Evolutionary conservation across 2,888 invertebrate genomes (phyloP), one percentile per base, ranked within the genome.

Genomic region (Proisotoma minuta): DNA sequence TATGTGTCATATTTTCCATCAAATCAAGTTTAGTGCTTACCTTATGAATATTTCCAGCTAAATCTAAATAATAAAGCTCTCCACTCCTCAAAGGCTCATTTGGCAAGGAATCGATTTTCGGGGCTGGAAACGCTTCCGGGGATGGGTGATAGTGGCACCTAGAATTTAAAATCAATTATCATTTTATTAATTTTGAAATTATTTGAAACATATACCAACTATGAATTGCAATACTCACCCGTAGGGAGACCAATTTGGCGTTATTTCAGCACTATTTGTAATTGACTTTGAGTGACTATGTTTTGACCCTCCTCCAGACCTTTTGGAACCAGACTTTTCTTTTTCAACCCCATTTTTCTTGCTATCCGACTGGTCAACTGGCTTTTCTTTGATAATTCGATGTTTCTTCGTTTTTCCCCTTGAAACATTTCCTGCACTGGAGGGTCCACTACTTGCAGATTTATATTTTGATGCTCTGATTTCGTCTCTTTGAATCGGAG

Each of bases 41-140:
- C 79, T 96, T 95, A 74, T 91, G 87, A 66, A 96, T 91, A 76
- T 95, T 94, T 1, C 96, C 96, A 15, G 93, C 94, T 71, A 97
- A 82, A 78, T 96, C 96, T 72, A 95, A 81, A 78, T 88, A 97
- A 78, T 96, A 96, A 78, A 95, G 94, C 79, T 94, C 92, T 64
- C 95, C 96, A 75, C 87, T 86, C 74, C 84, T 84, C 22, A 93
- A 79, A 0, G 92, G 92, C 77, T 92, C 91, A 77, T 87, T 84
- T 69, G 93, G 93, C 67, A 93, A 79, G 57, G 91, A 89, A 78
- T 90, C 89, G 66, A 92, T 79, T 75, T 89, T 88, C 15, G 92
- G 91, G 69, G 88, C 85, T 0, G 91, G 91, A 77, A 93, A 91
- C 54, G 87, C 86, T 75, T 87, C 86, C 0, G 89, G 86, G 76